Base-by-base conservation (phyloP, 92 coral and sea anemone species). In the Hydrozoanthus gracilis region DNA sequence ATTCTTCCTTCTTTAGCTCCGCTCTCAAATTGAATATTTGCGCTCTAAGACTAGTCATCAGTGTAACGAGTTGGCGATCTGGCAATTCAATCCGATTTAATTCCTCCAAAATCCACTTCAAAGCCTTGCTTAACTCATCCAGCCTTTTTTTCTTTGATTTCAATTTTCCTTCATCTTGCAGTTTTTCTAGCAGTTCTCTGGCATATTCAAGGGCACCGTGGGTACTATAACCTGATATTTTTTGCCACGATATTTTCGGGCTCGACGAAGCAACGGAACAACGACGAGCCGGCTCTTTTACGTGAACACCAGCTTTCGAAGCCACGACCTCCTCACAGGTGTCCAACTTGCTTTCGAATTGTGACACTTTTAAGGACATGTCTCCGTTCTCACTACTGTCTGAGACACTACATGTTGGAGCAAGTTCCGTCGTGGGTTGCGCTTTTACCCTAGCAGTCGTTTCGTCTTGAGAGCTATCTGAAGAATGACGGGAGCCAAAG, bases 131-230 rank as follows among this genome's bases (percentile, higher is more conserved):
- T 78, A 95, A 71, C 68, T 95, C 98, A 12, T 91, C 95, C 69
- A 95, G 84, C 44, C 98, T 78, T 45, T 92, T 94, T 82, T 95
- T 95, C 80, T 95, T 95, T 5, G 80, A 86, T 50, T 95, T 95
- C 39, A 87, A 44, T 85, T 91, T 95, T 14, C 98, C 98, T 87
- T 92, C 98, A 4, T 77, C 78, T 69, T 92, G 95, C 1, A 95
- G 79, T 75, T 89, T 95, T 79, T 91, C 90, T 7, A 95, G 89
- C 12, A 95, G 79, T 65, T 74, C 91, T 48, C 83, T 91, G 3
- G 98, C 98, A 27, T 95, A 93, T 66, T 95, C 98, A 7, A 95
- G 86, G 14, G 98, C 95, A 15, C 95, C 92, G 77, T 95, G 95
- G 6, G 98, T 92, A 70, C 98, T 95, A 60, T 95, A 95, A 14